Base-by-base conservation (phyloP, 2,888 invertebrate species). In the Napeogenes sylphis region DNA sequence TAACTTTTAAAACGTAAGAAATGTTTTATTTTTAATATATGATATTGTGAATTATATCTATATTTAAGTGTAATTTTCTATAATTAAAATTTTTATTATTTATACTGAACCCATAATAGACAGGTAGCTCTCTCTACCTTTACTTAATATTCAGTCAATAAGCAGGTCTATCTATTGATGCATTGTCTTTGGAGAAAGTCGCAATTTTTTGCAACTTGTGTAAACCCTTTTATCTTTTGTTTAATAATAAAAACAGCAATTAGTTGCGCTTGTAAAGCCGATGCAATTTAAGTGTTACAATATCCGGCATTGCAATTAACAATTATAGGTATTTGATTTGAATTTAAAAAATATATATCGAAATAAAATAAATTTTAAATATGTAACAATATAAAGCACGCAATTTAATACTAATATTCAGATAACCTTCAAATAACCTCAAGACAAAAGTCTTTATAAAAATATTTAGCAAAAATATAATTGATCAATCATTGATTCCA, bases 161-260 rank as follows among this genome's bases (percentile, higher is more conserved):
- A 42, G 21, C 21, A 21, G 21, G 21, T 21, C 21, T 21, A 21
- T 54, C 62, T 53, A 67, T 70, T 67, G 59, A 63, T 53, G 66
- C 64, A 75, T 88, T 88, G 84, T 88, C 78, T 72, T 72, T 58
- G 67, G 83, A 75, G 86, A 89, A 88, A 87, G 87, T 87, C 75
- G 74, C 75, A 69, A 69, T 82, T 81, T 74, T 73, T 80, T 78
- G 75, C 74, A 66, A 75, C 72, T 68, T 77, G 77, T 79, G 75
- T 76, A 76, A 88, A 87, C 81, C 86, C 87, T 82, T 87, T 86
- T 73, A 71, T 69, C 68, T 62, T 73, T 70, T 82, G 82, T 81
- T 84, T 78, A 75, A 62, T 58, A 32, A 38, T 14, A 32, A 62
- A 68, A 67, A 71, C 59, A 67, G 35, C 68, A 67, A 74, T 73